Base-by-base conservation (phyloP, 2,797 vertebrate species). In the Xenops minutus region DNA sequence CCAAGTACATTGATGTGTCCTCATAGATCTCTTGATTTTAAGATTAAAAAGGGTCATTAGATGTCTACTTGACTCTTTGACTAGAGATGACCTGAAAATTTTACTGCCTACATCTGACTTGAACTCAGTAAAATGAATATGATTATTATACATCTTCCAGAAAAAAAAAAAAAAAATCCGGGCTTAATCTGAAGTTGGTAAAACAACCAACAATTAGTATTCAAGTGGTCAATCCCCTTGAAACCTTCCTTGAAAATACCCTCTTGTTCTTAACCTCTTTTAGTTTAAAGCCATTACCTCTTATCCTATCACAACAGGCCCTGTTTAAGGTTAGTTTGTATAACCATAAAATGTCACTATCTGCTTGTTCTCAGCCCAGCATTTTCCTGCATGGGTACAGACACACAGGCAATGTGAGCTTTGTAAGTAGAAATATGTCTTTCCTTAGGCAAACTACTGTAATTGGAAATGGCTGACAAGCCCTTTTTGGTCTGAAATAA, bases 401-500 rank as follows among this genome's bases (percentile, higher is more conserved):
- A 62, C 51, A 83, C 52, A n/a, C 6, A 27, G 18, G 12, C 39
- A 69, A 44, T 34, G 37, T 0, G 0, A 84, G 36, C 24, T 58
- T 81, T 75, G 14, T 51, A 68, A 72, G n/a, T 7, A 2, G 0
- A 95, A 95, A 44, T 34, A 58, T 7, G 22, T 54, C 34, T 85
- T 82, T 77, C 71, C 39, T 76, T 61, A 63, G 55, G 61, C 73
- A 72, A 94, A 64, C 44, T 72, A 24, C 61, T 74, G 49, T 88
- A 89, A 67, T 55, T 93, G 56, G 62, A 88, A 95, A 90, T 78
- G 55, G 27, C 51, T 88, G 93, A 74, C 61, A 86, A 86, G 48
- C 5, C 26, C 23, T 83, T 49, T 61, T 93, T 44, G 59, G 66
- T 73, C 85, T 92, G 69, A 90, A 94, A 93, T 52, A 84, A 66